Base-by-base conservation (phyloP, 2,113 vertebrate species). In the Gambusia holbrooki region DNA sequence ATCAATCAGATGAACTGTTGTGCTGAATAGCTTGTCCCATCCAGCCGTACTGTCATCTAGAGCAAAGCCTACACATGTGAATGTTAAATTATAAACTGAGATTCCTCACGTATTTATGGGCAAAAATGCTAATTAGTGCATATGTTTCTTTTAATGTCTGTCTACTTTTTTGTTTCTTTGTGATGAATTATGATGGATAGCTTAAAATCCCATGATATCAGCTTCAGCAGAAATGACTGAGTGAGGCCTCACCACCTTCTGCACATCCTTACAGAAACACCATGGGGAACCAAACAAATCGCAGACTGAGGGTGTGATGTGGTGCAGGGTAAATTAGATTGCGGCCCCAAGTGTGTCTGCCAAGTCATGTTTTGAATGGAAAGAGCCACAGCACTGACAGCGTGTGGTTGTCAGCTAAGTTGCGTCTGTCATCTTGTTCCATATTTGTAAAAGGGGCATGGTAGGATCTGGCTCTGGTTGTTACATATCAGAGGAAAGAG, bases 1-100 rank as follows among this genome's bases (percentile, higher is more conserved):
- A 67, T 66, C 35, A 54, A 74, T 74, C 60, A 69, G 78, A 62
- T 28, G 12, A 32, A 32, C 37, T 62, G 76, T 29, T 76, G 29
- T 62, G 68, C 42, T 78, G 51, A 33, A 42, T 32, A 60, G 37
- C 37, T 2, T 22, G 30, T 84, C 69, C 60, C 71, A 61, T 79
- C 83, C 85, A 61, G 69, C 84, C 77, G 85, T 65, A 83, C 86
- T 91, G 88, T 88, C 90, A 88, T 88, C 85, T 90, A 87, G 90
- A 90, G 89, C 62, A 73, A 77, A 6, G 28, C 28, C 60, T 29
- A 19, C 15, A 37, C 42, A 42, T 66, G 54, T 12, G 63, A 28
- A 62, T 48, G 29, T 15, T 76, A 22, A 77, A 62, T 64, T 63
- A 28, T 30, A 14, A 30, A 30, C 32, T 33, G 58, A 76, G 66